These are phyloP conservation scores for Monochamus alternatus DNA, from an alignment of 2,888 invertebrate genomes.

Conservation along the genomic window DNA sequence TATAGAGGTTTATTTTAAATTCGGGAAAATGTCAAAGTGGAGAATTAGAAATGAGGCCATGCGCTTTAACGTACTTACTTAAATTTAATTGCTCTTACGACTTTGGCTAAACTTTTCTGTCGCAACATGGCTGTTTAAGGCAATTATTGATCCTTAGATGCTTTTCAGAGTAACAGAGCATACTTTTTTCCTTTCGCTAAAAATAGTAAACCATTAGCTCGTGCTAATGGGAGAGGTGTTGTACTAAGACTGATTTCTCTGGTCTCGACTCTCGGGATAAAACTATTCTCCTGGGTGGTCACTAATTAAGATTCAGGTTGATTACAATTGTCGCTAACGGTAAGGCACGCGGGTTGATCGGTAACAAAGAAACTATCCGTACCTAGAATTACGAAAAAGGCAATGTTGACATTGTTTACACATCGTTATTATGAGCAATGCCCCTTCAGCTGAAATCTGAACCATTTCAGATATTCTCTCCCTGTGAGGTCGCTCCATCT, in stretches of 20 bases:
- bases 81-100: neutral
- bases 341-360: slow-evolving; percentile 69
- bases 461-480: slow-evolving; percentile 70
- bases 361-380: slow-evolving; percentile 69
- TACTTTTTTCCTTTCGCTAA: slow-evolving; percentile 60
- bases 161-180: slow-evolving; percentile 38
- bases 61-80: neutral
- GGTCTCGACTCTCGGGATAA: slow-evolving; percentile 64
- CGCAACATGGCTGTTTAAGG: slow-evolving; percentile 8
- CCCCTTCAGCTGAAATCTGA: slow-evolving; percentile 69
- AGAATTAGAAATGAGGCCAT: neutral
- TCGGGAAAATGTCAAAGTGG: neutral
- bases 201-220: slow-evolving; percentile 70
- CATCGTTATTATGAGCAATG: slow-evolving; percentile 69
- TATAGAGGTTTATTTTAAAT: too few relatives aligned
- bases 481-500: slow-evolving; percentile 68
- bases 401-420: slow-evolving; percentile 67
- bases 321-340: slow-evolving; percentile 72
- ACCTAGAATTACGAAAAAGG: slow-evolving; percentile 70
- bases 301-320: slow-evolving; percentile 73
- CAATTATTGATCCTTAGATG: slow-evolving; percentile 33
- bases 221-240: slow-evolving; percentile 70
- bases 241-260: slow-evolving; percentile 68
- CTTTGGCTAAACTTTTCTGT: slow-evolving; percentile 17
- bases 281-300: slow-evolving; percentile 71